These are phyloP conservation scores for Microcebus murinus DNA, from an alignment of 2,113 vertebrate species.

Conservation along the genomic window DNA sequence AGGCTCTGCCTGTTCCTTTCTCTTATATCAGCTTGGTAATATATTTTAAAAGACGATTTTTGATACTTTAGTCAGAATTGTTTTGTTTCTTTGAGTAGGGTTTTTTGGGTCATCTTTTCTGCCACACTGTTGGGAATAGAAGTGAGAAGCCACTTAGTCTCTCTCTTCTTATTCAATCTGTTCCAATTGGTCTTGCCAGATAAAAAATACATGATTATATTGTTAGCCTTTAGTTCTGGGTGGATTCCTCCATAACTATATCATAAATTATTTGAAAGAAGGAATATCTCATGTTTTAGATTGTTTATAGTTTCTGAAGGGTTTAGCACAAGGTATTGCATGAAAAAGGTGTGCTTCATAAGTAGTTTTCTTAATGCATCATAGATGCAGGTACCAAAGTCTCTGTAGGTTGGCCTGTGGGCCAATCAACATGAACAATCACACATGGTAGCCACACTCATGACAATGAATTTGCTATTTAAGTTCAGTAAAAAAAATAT, in stretches of 20 bases:
- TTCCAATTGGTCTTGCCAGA: not conserved
- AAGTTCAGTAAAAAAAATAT: not conserved
- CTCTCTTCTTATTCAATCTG: not conserved
- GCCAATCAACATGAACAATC: not conserved
- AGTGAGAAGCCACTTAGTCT: not conserved
- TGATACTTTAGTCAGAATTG: not conserved
- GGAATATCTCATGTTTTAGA: not conserved
- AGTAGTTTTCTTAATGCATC: not conserved
- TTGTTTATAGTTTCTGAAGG: not conserved
- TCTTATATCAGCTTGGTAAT: not conserved
- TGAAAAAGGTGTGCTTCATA: not conserved
- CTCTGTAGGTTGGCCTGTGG: not conserved
- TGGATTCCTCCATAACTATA: not conserved
- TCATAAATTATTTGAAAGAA: conserved; percentile 9
- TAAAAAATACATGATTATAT: conserved; percentile 21
- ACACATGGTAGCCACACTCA: not conserved
- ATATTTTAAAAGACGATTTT: not conserved
- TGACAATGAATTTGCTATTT: not conserved
- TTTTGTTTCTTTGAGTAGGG: not conserved
- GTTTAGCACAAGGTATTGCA: not conserved
- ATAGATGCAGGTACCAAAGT: not conserved
- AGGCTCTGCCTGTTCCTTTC: not conserved
- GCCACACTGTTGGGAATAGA: not conserved
- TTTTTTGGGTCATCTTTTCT: not conserved
- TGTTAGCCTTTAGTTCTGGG: not conserved